phyloP scores from a whole-genome alignment of 1,140 invertebrate genomes.

The Drosophila lowei region DNA sequence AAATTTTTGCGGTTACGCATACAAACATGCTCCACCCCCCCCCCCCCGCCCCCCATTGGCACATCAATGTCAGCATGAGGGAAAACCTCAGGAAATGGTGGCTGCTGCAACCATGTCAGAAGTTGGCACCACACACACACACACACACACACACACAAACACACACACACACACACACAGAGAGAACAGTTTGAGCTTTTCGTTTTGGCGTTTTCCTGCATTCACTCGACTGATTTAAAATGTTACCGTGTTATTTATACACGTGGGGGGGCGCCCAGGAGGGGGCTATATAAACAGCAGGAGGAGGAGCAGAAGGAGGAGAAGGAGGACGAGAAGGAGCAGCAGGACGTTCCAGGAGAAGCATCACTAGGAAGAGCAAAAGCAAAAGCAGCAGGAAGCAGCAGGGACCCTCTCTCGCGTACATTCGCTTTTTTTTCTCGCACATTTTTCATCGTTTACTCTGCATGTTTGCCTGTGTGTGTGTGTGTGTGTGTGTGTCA shows the following conservation, averaged over 20 bases:
- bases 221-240: conserved; percentile 80
- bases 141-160: no score
- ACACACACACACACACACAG: no score
- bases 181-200: conserved; percentile 55
- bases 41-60: conserved; percentile 8
- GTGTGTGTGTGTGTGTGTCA: conserved; percentile 16
- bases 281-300: not conserved
- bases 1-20: conserved; percentile 70
- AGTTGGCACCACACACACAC: conserved; percentile 48
- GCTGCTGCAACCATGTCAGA: conserved; percentile 46
- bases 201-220: conserved; percentile 74
- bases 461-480: conserved; percentile 20
- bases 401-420: conserved; percentile 12
- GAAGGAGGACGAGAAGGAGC: conserved; percentile 31
- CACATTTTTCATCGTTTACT: conserved; percentile 79
- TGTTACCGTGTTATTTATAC: conserved; percentile 79
- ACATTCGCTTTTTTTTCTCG: conserved; percentile 34
- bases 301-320: conserved; percentile 9
- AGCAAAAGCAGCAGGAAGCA: no score
- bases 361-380: not conserved
- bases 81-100: conserved; percentile 38
- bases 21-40: conserved; percentile 8
- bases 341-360: not conserved
- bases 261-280: conserved; percentile 40
- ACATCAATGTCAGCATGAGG: conserved; percentile 73